Base-by-base conservation (phyloP, 2,888 invertebrate genomes). In the Parnassius orleans region DNA sequence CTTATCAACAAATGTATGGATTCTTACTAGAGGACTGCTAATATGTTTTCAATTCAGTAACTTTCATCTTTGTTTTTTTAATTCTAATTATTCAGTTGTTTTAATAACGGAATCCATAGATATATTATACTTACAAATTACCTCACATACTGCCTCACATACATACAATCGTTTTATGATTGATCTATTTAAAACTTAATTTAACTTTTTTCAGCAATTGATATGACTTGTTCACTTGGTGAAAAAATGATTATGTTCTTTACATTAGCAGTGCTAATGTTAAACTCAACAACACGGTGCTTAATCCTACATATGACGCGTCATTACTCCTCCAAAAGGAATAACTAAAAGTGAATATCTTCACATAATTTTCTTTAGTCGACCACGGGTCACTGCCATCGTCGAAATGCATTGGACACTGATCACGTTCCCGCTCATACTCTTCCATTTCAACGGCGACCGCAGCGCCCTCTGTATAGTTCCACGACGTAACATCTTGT, bases 351-450 rank as follows among this genome's bases (percentile, higher is more conserved):
- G 79, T 81, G 57, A 97, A 96, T 15, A 96, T 87, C 81, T 95
- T 95, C 42, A 96, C 93, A 58, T 92, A 94, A 75, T 94, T 95
- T 76, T 96, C 95, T 33, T 94, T 93, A 60, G 93, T 90, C 1
- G 92, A 75, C 96, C 96, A 98, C 0, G 98, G 98, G 86, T 98
- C 94, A 52, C 93, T 91, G 10, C 99, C 99, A 79, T 98, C 98
- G 77, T 99, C 98, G 79, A 98, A 99, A 81, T 96, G 95, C 97
- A 99, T 98, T 0, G 99, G 99, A 82, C 99, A 99, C 77, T 97
- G 97, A 90, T 99, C 99, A 72, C 98, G 94, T 87, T 98, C 96
- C 89, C 98, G 92, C 86, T 98, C 98, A 76, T 96, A 97, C 86
- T 98, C 99, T 69, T 95, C 94, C 94, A 99, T 96, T 76, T 96